A percentile compares a stretch with the other conserved stretches of the same genome.
Evolutionary conservation across 2,797 vertebrate genomes (phyloP).

Genomic region (Thripadectes ignobilis): DNA sequence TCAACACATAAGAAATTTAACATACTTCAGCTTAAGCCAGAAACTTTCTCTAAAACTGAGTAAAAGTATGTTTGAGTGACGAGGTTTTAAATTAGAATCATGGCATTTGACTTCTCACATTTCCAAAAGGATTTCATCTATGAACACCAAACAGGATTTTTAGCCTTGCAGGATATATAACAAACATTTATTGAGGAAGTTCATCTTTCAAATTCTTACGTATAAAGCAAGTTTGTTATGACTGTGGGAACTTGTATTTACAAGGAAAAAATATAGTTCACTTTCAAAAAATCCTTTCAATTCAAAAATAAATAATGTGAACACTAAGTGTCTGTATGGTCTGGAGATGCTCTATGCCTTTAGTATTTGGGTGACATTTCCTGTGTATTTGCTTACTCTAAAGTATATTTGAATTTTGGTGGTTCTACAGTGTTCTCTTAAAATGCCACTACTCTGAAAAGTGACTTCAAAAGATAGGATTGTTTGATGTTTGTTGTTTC

Average conservation of each 20-base stretch:
- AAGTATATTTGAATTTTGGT: slow-evolving; percentile 55
- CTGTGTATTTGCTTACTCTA: slow-evolving; percentile 61
- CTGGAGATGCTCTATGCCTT: slow-evolving; percentile 20
- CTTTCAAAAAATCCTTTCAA: slow-evolving; percentile 58
- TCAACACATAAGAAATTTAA: background rate
- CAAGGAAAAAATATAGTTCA: slow-evolving; percentile 46
- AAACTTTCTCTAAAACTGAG: background rate
- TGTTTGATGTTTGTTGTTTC: slow-evolving; percentile 28
- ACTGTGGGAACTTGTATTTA: slow-evolving; percentile 37
- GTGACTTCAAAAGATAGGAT: background rate
- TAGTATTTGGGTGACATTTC: slow-evolving; percentile 69
- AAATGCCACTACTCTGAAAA: slow-evolving; percentile 49
- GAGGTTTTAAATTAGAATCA: slow-evolving; percentile 30
- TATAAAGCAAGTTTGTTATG: slow-evolving; percentile 40
- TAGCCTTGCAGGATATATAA: background rate
- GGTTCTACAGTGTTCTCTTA: slow-evolving; percentile 28
- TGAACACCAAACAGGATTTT: slow-evolving; percentile 45
- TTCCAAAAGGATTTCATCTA: slow-evolving; percentile 21
- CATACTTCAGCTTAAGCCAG: background rate
- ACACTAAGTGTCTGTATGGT: slow-evolving; percentile 10
- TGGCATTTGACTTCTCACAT: slow-evolving; percentile 51
- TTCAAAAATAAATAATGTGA: slow-evolving; percentile 64
- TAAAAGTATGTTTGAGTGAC: background rate
- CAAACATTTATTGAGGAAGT: slow-evolving; percentile 55
- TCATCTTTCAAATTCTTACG: slow-evolving; percentile 45